Base-by-base conservation (phyloP, 2,888 invertebrate genomes). In the Eubasilissa splendida region DNA sequence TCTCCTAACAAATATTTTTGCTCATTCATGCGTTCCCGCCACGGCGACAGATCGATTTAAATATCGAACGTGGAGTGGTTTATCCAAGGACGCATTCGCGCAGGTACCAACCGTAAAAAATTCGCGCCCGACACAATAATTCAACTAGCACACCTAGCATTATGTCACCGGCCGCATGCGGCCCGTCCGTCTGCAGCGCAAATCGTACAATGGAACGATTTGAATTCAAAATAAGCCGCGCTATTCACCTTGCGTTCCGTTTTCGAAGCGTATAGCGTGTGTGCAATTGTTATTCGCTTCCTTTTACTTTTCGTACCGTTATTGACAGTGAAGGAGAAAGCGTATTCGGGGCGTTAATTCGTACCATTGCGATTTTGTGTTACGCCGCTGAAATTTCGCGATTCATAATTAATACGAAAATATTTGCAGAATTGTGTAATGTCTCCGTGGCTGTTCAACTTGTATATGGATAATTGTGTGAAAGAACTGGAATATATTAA, bases 301-400 rank as follows among this genome's bases (percentile, higher is more conserved):
- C 33, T 63, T 63, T 63, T 63, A 63, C 63, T 63, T 63, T 63
- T 63, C 63, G 33, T 63, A 12, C 42, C 63, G 63, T 63, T 63
- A 63, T 42, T 33, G 63, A 63, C 31, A 33, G 7, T 63, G 33
- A 22, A 22, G 60, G 33, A 31, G 31, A 31, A 31, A 33, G 63
- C 31, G 63, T 31, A 63, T 33, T 63, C 9, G 33, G 31, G 63
- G 11, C 33, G 33, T 31, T 33, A 31, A 63, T 33, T 63, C 63
- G 8, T 63, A 12, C 3, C 42, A 7, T 42, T 42, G 2, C 42
- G 42, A 42, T 42, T 42, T 42, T 42, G 42, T 42, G 63, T 63
- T 31, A 5, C 63, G 31, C 12, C 31, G 63, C 31, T 31, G 12
- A 63, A 22, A 63, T 63, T 33, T 63, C 12, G 31, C 8, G 4